Evolutionary conservation across 2,888 invertebrate genomes (phyloP).

Genomic region (Drosophila algonquin): DNA sequence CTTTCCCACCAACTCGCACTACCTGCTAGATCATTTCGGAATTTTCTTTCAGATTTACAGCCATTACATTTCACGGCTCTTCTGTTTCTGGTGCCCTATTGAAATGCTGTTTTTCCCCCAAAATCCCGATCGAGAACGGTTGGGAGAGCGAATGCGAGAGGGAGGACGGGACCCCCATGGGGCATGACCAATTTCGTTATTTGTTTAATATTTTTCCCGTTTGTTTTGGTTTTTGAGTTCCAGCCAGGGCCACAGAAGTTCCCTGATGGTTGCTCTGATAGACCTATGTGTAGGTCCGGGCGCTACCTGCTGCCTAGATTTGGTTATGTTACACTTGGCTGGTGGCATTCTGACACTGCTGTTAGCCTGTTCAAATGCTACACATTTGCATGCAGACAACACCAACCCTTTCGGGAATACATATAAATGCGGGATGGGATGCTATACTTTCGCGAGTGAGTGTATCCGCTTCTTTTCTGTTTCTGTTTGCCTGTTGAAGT

Average conservation of each 20-base stretch:
- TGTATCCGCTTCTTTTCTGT: background rate
- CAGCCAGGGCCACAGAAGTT: constrained; percentile 49
- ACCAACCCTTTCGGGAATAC: background rate
- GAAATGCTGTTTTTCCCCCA: constrained; percentile 45
- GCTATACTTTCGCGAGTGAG: background rate
- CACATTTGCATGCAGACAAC: constrained; percentile 27
- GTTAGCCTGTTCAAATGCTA: constrained; percentile 30
- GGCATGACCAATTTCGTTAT: constrained; percentile 3
- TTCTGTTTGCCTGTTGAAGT: constrained; percentile 50
- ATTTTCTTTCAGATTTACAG: background rate
- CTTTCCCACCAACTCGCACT: constrained; percentile 1
- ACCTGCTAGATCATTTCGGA: constrained; percentile 15
- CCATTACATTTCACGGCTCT: background rate
- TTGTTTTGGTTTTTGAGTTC: constrained; percentile 45
- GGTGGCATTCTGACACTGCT: constrained; percentile 6
- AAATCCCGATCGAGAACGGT: constrained; percentile 5
- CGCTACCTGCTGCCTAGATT: constrained; percentile 5
- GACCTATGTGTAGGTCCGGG: background rate
- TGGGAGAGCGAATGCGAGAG: background rate
- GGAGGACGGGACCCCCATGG: constrained; percentile 8
- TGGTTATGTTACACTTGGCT: background rate
- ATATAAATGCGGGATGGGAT: constrained; percentile 19
- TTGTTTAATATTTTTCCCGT: constrained; percentile 28
- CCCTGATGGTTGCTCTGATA: background rate
- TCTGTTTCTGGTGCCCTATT: constrained; percentile 28